Evolutionary conservation across 2,113 vertebrate genomes (phyloP).

Genomic region (Centrocercus urophasianus): DNA sequence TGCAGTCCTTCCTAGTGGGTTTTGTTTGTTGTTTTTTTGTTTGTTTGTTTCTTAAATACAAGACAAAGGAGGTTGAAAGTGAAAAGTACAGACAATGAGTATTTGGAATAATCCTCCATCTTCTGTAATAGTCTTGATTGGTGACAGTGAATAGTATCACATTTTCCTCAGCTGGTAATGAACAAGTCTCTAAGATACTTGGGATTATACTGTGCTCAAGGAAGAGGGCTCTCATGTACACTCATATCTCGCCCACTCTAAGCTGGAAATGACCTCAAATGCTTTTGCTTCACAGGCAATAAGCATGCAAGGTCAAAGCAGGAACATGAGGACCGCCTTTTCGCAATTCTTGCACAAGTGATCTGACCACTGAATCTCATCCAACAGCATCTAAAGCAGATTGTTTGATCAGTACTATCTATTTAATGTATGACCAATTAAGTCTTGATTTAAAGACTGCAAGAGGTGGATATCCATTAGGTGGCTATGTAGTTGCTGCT

Average conservation of each 20-base stretch:
- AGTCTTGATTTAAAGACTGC: not conserved
- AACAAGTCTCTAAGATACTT: not conserved
- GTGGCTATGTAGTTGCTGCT: not conserved
- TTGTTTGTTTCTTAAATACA: not conserved
- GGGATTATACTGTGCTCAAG: not conserved
- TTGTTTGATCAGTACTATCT: not conserved
- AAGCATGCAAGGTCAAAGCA: not conserved
- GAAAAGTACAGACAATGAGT: not conserved
- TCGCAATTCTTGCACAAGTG: not conserved
- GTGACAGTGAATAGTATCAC: not conserved
- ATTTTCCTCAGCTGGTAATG: not conserved
- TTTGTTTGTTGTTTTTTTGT: not conserved
- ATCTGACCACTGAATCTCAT: not conserved
- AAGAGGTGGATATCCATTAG: not conserved
- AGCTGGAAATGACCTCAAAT: not conserved
- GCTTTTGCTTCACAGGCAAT: conserved; percentile 36
- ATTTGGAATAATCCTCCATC: not conserved
- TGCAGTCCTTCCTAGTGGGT: not conserved
- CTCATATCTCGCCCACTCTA: not conserved
- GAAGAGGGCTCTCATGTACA: not conserved
- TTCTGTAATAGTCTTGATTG: not conserved
- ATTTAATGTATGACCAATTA: not conserved
- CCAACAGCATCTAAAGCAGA: not conserved
- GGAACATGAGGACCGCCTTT: not conserved
- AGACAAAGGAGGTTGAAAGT: not conserved